Conservation (phyloP, 2,113 vertebrate genomes). For the Blennius ocellaris region DNA sequence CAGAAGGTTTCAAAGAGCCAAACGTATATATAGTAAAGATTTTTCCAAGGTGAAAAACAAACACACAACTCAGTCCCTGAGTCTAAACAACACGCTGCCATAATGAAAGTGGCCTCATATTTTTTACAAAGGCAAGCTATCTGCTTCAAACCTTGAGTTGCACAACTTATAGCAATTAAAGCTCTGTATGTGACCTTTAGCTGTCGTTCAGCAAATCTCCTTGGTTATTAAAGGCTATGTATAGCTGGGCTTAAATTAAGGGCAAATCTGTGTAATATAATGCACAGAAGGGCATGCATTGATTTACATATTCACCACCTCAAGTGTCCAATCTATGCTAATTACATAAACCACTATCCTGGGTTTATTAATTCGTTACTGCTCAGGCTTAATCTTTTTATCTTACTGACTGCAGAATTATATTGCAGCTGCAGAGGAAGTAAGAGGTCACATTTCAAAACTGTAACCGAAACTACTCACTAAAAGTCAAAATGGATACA, state of each 20-base stretch:
- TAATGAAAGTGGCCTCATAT: neutral
- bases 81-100: neutral
- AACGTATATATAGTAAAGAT: neutral
- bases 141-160: neutral
- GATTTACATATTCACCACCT: constrained; percentile 23
- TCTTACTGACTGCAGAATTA: constrained; percentile 9
- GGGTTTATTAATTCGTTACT: constrained; percentile 6
- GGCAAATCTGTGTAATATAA: constrained; percentile 3
- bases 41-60: neutral
- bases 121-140: neutral
- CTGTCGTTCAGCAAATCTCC: neutral
- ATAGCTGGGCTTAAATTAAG: neutral
- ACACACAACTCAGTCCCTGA: neutral
- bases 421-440: neutral
- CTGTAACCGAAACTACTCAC: no score
- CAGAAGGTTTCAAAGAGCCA: constrained; percentile 3
- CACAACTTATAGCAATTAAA: neutral
- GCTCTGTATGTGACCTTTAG: neutral
- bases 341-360: constrained; percentile 3
- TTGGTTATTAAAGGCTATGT: constrained; percentile 2
- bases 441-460: constrained; percentile 29
- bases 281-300: neutral
- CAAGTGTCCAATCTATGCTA: constrained; percentile 11
- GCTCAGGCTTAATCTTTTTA: constrained; percentile 14
- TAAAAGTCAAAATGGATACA: no score